Percentiles rank a stretch among this genome's conserved stretches.
These are phyloP conservation scores for Pungitius pungitius DNA, from an alignment of 2,113 vertebrate genomes.

Conservation along the genomic window DNA sequence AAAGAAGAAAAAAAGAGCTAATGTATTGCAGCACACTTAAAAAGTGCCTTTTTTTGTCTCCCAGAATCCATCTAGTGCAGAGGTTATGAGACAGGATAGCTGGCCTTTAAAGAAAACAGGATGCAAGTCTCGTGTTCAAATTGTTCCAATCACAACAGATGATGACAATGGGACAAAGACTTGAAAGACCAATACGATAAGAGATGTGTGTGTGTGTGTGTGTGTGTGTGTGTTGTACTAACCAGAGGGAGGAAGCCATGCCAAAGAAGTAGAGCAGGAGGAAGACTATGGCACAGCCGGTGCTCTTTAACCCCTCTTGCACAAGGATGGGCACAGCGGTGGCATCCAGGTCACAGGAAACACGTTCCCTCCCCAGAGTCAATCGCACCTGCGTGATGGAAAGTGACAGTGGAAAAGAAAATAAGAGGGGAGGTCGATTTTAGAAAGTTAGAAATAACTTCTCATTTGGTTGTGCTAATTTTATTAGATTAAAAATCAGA, in stretches of 20 bases:
- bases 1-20: constrained; percentile 58
- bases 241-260: constrained; percentile 99
- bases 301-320: constrained; percentile 99
- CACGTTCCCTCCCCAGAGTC: constrained; percentile 95
- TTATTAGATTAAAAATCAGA: not conserved
- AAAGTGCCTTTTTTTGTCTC: constrained; percentile 20
- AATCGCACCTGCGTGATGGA: constrained; percentile 81
- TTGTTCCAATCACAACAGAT: constrained; percentile 51
- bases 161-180: constrained; percentile 44
- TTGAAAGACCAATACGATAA: constrained; percentile 19
- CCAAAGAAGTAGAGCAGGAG: constrained; percentile 99
- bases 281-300: constrained; percentile 98
- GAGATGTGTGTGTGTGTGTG: not conserved
- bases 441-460: not conserved
- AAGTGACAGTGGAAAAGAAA: constrained; percentile 2
- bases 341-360: constrained; percentile 98
- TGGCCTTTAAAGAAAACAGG: constrained; percentile 63
- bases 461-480: not conserved
- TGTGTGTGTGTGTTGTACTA: constrained; percentile 35
- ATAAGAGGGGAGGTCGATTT: not conserved
- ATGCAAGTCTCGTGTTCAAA: constrained; percentile 58
- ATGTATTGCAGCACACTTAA: constrained; percentile 23
- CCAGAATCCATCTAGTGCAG: constrained; percentile 45
- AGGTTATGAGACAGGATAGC: constrained; percentile 61
- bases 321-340: constrained; percentile 93